phyloP scores from a whole-genome alignment of 2,797 vertebrate species.

The Pempheris klunzingeri region DNA sequence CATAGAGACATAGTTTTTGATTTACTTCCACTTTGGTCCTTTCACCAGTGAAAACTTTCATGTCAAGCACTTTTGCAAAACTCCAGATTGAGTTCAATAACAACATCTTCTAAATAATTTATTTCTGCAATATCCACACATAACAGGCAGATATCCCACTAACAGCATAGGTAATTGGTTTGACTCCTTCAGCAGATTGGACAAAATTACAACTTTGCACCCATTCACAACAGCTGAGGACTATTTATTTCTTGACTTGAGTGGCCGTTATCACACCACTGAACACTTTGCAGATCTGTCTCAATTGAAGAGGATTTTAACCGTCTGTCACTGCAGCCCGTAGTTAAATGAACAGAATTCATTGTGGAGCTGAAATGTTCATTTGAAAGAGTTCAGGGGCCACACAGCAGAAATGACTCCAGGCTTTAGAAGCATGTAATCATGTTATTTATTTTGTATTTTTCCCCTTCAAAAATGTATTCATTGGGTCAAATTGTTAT shows the following conservation, averaged over 20 bases:
- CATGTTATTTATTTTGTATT: neutral
- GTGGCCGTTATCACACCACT: conserved; percentile 25
- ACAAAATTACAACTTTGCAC: conserved; percentile 24
- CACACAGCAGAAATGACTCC: conserved; percentile 11
- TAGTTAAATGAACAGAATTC: conserved; percentile 26
- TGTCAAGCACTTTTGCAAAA: neutral
- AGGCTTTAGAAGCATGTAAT: conserved; percentile 10
- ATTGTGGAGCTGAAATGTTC: neutral
- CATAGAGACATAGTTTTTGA: too few species aligned
- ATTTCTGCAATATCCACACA: neutral
- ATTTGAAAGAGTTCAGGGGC: conserved; percentile 5
- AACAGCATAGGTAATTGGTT: conserved; percentile 11
- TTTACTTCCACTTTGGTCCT: too few species aligned
- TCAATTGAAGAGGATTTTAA: conserved; percentile 37
- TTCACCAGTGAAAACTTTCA: neutral
- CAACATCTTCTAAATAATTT: neutral
- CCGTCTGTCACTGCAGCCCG: conserved; percentile 8
- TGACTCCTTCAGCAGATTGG: conserved; percentile 33
- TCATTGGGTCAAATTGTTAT: neutral
- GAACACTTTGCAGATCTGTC: conserved; percentile 37
- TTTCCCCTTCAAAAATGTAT: conserved; percentile 10
- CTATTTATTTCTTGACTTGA: conserved; percentile 11
- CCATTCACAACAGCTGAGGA: conserved; percentile 26
- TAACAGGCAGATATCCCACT: conserved; percentile 5
- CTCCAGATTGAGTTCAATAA: neutral